phyloP scores from a whole-genome alignment of 2,888 invertebrate genomes.

The Patella caerulea region DNA sequence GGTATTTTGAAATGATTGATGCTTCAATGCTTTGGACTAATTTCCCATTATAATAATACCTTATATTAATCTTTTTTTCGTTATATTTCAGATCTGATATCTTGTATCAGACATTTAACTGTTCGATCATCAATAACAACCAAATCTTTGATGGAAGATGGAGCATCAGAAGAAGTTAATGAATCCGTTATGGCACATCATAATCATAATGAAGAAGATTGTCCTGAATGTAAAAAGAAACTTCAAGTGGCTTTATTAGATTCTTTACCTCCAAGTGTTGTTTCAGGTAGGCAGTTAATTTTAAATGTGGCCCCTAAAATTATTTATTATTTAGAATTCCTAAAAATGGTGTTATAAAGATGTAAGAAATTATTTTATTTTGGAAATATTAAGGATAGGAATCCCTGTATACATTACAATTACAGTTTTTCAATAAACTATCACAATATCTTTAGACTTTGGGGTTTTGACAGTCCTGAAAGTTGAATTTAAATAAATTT shows the following conservation, averaged over 20 bases:
- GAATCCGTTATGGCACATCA: constrained; percentile 22
- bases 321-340: background rate
- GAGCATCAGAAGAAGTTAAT: constrained; percentile 19
- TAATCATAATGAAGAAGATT: constrained; percentile 74
- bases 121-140: constrained; percentile 73
- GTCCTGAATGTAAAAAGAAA: constrained; percentile 88
- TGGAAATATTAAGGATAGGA: background rate
- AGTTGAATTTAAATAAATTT: too few relatives aligned
- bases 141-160: constrained; percentile 22
- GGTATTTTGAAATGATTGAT: too few relatives aligned
- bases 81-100: constrained; percentile 80
- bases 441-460: too few relatives aligned
- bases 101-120: constrained; percentile 91
- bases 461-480: too few relatives aligned
- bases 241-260: constrained; percentile 88
- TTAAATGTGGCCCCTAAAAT: background rate
- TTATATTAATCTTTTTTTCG: too few relatives aligned
- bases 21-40: too few relatives aligned
- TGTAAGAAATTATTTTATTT: background rate
- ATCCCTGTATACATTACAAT: too few relatives aligned
- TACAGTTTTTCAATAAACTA: too few relatives aligned
- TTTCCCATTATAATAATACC: too few relatives aligned
- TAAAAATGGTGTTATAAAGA: background rate
- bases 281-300: constrained; percentile 54
- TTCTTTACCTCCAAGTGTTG: constrained; percentile 89